Evolutionary conservation across 2,113 vertebrate genomes (phyloP).

Genomic region (Thryonomys swinderianus): DNA sequence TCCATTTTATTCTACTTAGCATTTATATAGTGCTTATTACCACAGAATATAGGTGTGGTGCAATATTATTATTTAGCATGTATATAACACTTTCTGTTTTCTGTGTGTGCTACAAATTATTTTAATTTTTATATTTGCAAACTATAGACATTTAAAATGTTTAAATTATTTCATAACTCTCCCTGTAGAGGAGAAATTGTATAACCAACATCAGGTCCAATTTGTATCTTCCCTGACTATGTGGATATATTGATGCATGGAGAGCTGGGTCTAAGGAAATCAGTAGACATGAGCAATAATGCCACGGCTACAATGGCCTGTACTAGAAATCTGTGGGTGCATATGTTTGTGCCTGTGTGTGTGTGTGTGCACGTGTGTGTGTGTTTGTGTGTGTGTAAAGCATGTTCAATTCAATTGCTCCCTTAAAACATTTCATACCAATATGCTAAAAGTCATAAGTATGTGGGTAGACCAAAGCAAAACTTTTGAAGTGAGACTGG

Average conservation of each 20-base stretch:
- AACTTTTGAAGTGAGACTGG: neutral
- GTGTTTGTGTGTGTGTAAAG: neutral
- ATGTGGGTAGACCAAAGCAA: neutral
- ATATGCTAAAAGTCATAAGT: neutral
- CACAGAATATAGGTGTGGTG: neutral
- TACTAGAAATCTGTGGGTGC: neutral
- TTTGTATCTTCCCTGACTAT: neutral
- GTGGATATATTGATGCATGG: neutral
- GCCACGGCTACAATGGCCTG: neutral
- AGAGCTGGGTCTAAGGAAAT: neutral
- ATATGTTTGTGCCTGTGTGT: neutral
- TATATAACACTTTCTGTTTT: constrained; percentile 33
- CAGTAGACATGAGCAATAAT: neutral
- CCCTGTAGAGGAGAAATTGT: constrained; percentile 13
- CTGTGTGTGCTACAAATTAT: constrained; percentile 5
- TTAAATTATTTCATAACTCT: constrained; percentile 17
- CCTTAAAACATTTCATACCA: neutral
- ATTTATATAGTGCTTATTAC: constrained; percentile 52
- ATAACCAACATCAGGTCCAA: neutral
- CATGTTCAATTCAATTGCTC: neutral
- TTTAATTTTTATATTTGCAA: constrained; percentile 53
- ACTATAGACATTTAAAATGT: constrained; percentile 28
- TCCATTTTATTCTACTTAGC: constrained; percentile 48
- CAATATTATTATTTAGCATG: constrained; percentile 50
- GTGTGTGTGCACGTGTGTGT: neutral